Conservation (phyloP, 2,113 vertebrate genomes). For the Crypturellus undulatus region DNA sequence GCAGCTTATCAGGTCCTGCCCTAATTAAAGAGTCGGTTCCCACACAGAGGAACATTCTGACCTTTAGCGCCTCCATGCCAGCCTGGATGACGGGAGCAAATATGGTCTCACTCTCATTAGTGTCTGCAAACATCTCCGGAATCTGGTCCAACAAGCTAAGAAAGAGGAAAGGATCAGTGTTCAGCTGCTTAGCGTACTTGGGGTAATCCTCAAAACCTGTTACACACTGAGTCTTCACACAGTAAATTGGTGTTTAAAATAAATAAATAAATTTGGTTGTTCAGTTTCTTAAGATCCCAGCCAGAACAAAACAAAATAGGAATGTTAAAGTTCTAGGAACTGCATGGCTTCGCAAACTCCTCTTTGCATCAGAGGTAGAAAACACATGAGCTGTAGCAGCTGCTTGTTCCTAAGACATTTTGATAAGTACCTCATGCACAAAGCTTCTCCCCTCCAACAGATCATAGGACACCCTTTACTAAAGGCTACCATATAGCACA, state of each 20-base stretch:
- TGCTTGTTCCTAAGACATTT: background rate
- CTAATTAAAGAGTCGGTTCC: background rate
- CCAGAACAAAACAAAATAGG: background rate
- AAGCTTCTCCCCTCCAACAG: background rate
- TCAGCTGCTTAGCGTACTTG: background rate
- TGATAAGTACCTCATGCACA: rapidly evolving
- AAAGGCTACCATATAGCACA: background rate
- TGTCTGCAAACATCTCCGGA: constrained; percentile 95
- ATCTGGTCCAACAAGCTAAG: constrained; percentile 93
- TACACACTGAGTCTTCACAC: background rate
- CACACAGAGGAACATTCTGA: constrained; percentile 62
- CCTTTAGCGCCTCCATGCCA: constrained; percentile 95
- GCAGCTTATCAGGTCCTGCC: background rate
- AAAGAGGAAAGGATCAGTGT: background rate
- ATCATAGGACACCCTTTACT: background rate
- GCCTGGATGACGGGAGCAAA: constrained; percentile 94
- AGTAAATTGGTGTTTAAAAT: background rate
- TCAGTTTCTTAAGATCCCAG: background rate
- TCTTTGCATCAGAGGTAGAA: background rate
- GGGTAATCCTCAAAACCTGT: background rate
- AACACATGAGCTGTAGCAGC: background rate
- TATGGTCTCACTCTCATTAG: constrained; percentile 92
- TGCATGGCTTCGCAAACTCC: background rate
- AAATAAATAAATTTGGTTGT: background rate
- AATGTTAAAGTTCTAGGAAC: background rate